phyloP scores from a whole-genome alignment of 1,140 invertebrate species.

The Drosophila paulistorum region DNA sequence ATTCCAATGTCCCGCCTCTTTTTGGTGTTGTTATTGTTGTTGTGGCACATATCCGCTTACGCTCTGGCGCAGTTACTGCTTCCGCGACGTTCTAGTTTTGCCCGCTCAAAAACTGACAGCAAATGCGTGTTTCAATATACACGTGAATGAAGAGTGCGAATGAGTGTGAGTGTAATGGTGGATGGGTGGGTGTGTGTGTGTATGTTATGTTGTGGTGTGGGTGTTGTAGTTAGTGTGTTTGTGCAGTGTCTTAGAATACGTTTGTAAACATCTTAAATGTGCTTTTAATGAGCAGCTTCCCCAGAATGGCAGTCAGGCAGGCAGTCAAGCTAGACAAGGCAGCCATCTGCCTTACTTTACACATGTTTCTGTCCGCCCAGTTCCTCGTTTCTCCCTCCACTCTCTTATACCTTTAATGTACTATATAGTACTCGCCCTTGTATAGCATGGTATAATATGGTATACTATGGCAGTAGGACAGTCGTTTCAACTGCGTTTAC shows the following conservation, averaged over 20 bases:
- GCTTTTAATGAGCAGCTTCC: conserved; percentile 77
- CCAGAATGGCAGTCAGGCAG: conserved; percentile 38
- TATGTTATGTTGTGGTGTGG: conserved; percentile 3
- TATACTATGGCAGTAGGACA: conserved; percentile 19
- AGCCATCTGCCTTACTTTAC: conserved; percentile 42
- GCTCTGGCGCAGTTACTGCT: conserved; percentile 54
- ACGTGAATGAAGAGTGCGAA: conserved; percentile 4
- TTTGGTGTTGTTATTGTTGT: conserved; percentile 17
- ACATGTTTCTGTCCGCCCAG: conserved; percentile 11
- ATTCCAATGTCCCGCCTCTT: conserved; percentile 12
- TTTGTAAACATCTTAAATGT: conserved; percentile 82
- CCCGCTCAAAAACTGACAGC: conserved; percentile 42
- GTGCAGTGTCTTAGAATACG: conserved; percentile 68
- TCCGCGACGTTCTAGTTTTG: conserved; percentile 56
- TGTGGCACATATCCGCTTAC: conserved; percentile 59
- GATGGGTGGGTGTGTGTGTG: conserved; percentile 21
- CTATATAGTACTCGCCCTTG: background rate
- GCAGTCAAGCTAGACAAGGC: conserved; percentile 20
- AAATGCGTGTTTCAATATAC: conserved; percentile 29
- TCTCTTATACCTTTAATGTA: background rate
- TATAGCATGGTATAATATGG: background rate
- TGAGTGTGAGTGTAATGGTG: conserved; percentile 13
- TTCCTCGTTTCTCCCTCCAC: background rate
- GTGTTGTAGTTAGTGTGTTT: conserved; percentile 28
- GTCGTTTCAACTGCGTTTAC: conserved; percentile 35